phyloP scores from a whole-genome alignment of 2,888 invertebrate genomes.

The Elysia crispata region DNA sequence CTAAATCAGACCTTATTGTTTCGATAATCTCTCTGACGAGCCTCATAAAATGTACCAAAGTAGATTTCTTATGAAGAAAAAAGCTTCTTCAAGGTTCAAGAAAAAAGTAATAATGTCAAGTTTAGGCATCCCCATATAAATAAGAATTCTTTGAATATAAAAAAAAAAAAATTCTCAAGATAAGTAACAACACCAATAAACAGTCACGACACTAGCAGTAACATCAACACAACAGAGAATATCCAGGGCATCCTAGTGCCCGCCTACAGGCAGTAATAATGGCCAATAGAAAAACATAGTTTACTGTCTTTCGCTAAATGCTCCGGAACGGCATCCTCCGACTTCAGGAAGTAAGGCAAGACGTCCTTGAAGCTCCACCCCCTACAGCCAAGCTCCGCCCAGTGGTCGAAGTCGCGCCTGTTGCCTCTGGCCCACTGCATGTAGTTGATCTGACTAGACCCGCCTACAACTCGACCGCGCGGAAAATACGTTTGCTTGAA shows the following conservation, averaged over 20 bases:
- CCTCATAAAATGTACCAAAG: too few species aligned
- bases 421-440: slow-evolving; percentile 94
- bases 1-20: too few species aligned
- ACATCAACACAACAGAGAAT: neutral
- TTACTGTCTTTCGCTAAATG: neutral
- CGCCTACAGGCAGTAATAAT: neutral
- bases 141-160: too few species aligned
- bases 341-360: slow-evolving; percentile 80
- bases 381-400: slow-evolving; percentile 90
- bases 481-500: slow-evolving; percentile 82
- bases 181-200: neutral
- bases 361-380: slow-evolving; percentile 93
- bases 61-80: too few species aligned
- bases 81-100: too few species aligned
- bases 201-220: neutral
- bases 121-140: too few species aligned
- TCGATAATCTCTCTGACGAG: too few species aligned
- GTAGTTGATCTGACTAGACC: slow-evolving; percentile 89
- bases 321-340: slow-evolving; percentile 71
- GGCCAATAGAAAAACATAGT: neutral
- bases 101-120: too few species aligned
- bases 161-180: too few species aligned
- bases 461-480: slow-evolving; percentile 92
- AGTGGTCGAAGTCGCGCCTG: slow-evolving; percentile 89
- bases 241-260: neutral